Percentiles rank a stretch among this genome's conserved stretches.
phyloP scores from a whole-genome alignment of 2,113 vertebrate species.

The Gnathonemus longibarbis region DNA sequence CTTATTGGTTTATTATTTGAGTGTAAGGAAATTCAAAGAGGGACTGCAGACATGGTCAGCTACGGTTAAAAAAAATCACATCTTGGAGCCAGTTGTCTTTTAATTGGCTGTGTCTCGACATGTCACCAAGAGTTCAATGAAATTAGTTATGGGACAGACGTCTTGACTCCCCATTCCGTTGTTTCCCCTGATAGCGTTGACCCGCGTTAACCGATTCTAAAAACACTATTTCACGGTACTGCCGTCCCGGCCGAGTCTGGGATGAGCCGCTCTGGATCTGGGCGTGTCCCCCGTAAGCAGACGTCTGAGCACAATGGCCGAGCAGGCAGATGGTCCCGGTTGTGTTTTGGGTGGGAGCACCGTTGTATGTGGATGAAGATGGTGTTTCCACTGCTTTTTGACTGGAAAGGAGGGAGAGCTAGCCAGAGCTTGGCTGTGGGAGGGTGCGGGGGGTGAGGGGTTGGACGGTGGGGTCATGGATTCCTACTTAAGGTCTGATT shows the following conservation, averaged over 20 bases:
- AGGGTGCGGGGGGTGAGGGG: too few species aligned
- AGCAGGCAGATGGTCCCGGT: slow-evolving; percentile 53
- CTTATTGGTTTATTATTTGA: background rate
- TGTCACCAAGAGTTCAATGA: slow-evolving; percentile 56
- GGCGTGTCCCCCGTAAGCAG: slow-evolving; percentile 34
- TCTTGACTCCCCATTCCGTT: slow-evolving; percentile 37
- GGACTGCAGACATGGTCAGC: background rate
- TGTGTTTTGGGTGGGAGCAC: slow-evolving; percentile 54
- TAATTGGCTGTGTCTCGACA: slow-evolving; percentile 47
- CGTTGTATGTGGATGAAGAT: slow-evolving; percentile 20
- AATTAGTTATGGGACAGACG: slow-evolving; percentile 54
- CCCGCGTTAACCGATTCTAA: slow-evolving; percentile 26
- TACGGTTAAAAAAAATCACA: background rate
- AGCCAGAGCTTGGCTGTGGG: slow-evolving; percentile 28
- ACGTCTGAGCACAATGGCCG: slow-evolving; percentile 43
- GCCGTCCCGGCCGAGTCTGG: slow-evolving; percentile 26
- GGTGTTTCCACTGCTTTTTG: background rate
- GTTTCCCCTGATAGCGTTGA: slow-evolving; percentile 25
- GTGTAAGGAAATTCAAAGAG: background rate
- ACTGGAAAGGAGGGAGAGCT: background rate
- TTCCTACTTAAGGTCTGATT: slow-evolving; percentile 65
- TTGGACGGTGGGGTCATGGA: slow-evolving; percentile 48
- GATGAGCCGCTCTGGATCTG: slow-evolving; percentile 34
- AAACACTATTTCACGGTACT: slow-evolving; percentile 28
- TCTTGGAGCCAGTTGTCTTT: slow-evolving; percentile 22